phyloP scores from a whole-genome alignment of 2,888 invertebrate genomes.

The Coelinius sp. region DNA sequence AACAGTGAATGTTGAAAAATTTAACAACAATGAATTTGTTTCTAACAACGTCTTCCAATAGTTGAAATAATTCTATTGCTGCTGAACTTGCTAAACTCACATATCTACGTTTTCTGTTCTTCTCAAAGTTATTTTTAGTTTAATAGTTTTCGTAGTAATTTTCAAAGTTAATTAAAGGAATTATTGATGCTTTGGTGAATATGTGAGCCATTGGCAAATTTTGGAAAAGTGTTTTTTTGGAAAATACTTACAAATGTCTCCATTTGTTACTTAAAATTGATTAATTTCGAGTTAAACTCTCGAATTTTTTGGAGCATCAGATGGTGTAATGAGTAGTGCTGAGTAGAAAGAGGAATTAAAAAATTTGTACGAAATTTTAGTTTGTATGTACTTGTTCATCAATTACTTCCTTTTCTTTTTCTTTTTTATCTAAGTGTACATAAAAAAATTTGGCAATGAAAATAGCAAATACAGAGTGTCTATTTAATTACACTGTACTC shows the following conservation, averaged over 20 bases:
- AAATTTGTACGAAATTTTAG: constrained; percentile 17
- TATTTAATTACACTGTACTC: background rate
- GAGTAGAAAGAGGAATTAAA: background rate
- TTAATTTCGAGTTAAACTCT: background rate
- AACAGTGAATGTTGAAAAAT: background rate
- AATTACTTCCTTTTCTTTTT: background rate
- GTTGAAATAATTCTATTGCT: background rate
- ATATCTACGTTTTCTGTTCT: background rate
- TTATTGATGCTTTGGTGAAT: background rate
- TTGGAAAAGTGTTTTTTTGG: background rate
- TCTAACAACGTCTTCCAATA: constrained; percentile 2
- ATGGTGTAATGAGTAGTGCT: background rate
- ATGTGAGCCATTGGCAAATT: background rate
- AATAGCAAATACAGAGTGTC: background rate
- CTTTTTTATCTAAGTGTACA: constrained; percentile 4
- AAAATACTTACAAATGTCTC: background rate
- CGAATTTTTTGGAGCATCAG: background rate
- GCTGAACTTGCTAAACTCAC: background rate
- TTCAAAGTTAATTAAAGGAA: background rate
- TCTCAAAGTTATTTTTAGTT: constrained; percentile 3
- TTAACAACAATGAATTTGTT: background rate
- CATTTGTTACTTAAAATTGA: background rate
- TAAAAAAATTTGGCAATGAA: background rate
- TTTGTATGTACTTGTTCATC: background rate
- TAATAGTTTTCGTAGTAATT: background rate